Percentiles rank a stretch among this genome's conserved stretches.
Conservation (phyloP, 2,888 invertebrate species). For the Leucoptera coffeella region DNA sequence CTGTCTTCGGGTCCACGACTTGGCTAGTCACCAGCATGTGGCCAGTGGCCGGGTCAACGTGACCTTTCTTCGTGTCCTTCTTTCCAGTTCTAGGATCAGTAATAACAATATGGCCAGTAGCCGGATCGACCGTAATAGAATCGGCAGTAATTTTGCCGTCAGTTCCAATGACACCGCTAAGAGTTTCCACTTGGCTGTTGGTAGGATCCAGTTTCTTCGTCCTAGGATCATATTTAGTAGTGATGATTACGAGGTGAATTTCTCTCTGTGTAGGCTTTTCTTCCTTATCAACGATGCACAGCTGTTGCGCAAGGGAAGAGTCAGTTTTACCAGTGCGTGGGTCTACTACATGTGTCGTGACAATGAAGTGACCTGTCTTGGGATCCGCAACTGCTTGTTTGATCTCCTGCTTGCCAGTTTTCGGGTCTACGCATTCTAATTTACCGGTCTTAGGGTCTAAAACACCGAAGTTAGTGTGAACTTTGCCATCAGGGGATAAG, state of each 20-base stretch:
- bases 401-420: slow-evolving; percentile 49
- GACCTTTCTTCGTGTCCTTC: slow-evolving; percentile 52
- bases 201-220: slow-evolving; percentile 37
- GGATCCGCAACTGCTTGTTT: slow-evolving; percentile 53
- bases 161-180: slow-evolving; percentile 52
- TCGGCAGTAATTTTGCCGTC: slow-evolving; percentile 54
- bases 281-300: slow-evolving; percentile 42
- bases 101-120: slow-evolving; percentile 46
- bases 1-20: slow-evolving; percentile 51
- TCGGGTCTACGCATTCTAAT: slow-evolving; percentile 47
- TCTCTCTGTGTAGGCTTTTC: slow-evolving; percentile 33
- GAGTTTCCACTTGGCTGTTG: slow-evolving; percentile 39
- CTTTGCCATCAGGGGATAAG: slow-evolving; percentile 31
- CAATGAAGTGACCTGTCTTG: slow-evolving; percentile 46
- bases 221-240: slow-evolving; percentile 55
- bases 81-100: slow-evolving; percentile 40
- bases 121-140: slow-evolving; percentile 59
- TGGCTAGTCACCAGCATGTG: slow-evolving; percentile 52
- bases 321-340: slow-evolving; percentile 54
- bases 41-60: slow-evolving; percentile 49
- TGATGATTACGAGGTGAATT: slow-evolving; percentile 55
- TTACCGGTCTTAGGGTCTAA: slow-evolving; percentile 53
- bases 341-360: slow-evolving; percentile 49
- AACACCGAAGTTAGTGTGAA: slow-evolving; percentile 49
- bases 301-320: slow-evolving; percentile 47